Conservation (phyloP, 2,888 invertebrate genomes). For the Stratiomys singularior region DNA sequence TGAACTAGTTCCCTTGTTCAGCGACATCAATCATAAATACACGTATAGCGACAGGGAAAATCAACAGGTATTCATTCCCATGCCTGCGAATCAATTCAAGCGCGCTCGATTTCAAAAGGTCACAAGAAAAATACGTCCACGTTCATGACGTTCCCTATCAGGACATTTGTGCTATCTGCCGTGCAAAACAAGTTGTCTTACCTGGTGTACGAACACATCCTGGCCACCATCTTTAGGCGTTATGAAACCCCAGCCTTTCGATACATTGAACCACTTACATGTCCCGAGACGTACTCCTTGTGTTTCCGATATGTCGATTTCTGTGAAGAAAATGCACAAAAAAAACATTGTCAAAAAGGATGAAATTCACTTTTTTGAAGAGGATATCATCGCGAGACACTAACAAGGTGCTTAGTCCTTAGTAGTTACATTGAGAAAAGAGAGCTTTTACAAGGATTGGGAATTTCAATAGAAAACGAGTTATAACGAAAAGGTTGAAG, state of each 20-base stretch:
- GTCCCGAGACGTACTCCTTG: constrained; percentile 75
- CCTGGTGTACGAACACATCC: constrained; percentile 96
- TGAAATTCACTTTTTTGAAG: no score
- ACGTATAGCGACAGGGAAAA: neutral
- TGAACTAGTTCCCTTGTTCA: neutral
- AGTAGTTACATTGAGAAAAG: no score
- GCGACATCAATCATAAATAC: neutral
- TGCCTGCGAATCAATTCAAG: constrained; percentile 1
- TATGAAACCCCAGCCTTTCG: constrained; percentile 95
- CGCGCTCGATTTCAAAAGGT: neutral
- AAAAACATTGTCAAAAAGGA: no score
- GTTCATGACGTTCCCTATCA: neutral
- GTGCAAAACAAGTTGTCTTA: constrained; percentile 61
- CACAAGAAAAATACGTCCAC: neutral
- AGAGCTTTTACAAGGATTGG: no score
- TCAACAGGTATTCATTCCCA: constrained; percentile 23
- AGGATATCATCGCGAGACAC: no score
- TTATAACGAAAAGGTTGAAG: no score
- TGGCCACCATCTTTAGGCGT: constrained; percentile 89
- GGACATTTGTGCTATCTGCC: neutral
- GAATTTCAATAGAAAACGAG: no score
- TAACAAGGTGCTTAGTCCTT: no score
- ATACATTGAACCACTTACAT: constrained; percentile 97
- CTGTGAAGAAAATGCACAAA: constrained; percentile 51
- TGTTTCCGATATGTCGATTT: constrained; percentile 57